These are phyloP conservation scores for Brevimyrus niger DNA, from an alignment of 2,113 vertebrate species.

Conservation along the genomic window DNA sequence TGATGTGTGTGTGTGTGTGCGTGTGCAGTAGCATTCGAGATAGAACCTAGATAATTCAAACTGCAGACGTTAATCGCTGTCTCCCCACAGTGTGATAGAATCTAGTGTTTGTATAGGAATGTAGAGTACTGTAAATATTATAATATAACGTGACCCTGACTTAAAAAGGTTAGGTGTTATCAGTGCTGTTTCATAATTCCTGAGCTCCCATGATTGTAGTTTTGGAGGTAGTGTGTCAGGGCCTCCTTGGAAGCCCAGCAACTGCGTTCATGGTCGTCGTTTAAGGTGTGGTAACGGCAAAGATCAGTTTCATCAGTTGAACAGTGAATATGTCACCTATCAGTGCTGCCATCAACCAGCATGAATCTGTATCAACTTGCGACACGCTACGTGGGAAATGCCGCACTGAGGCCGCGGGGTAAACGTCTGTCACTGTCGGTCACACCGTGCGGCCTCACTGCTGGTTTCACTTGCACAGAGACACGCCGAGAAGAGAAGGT, in stretches of 20 bases:
- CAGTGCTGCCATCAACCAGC: not conserved
- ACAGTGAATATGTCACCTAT: not conserved
- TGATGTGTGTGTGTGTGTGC: not conserved
- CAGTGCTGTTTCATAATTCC: not conserved
- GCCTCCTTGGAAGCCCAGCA: not conserved
- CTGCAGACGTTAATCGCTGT: not conserved
- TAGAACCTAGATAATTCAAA: not conserved
- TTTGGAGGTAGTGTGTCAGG: not conserved
- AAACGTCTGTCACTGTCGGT: not conserved
- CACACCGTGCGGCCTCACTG: not conserved
- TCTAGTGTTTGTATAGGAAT: not conserved
- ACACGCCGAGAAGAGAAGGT: not conserved
- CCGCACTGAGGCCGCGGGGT: not conserved
- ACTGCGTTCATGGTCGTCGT: not conserved
- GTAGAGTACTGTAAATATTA: not conserved
- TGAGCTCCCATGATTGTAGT: not conserved
- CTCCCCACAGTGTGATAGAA: not conserved
- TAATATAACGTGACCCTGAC: not conserved
- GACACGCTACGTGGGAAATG: not conserved
- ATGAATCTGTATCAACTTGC: not conserved
- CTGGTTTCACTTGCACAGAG: not conserved
- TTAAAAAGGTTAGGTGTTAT: not conserved
- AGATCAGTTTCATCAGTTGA: not conserved
- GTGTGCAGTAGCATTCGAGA: not conserved
- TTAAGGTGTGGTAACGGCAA: not conserved